Percentiles rank a stretch among this genome's conserved stretches.
Evolutionary conservation across 2,797 vertebrate species (phyloP).

Genomic region (Pampus argenteus): DNA sequence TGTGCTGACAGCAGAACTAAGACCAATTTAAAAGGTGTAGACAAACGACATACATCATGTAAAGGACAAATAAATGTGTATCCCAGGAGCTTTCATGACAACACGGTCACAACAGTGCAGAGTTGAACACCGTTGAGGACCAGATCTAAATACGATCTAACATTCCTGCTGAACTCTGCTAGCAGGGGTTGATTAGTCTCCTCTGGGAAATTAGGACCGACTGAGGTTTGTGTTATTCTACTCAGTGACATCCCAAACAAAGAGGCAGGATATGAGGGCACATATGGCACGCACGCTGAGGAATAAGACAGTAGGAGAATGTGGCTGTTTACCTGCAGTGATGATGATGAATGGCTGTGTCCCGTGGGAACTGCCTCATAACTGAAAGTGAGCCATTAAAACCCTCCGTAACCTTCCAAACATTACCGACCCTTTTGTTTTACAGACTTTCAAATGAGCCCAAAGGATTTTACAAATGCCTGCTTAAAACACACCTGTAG

Average conservation of each 20-base stretch:
- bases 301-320: slow-evolving; percentile 29
- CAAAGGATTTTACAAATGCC: background rate
- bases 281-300: slow-evolving; percentile 22
- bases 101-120: background rate
- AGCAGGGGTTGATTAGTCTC: slow-evolving; percentile 25
- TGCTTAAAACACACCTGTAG: background rate
- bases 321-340: slow-evolving; percentile 43
- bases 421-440: slow-evolving; percentile 1
- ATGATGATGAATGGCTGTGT: slow-evolving; percentile 46
- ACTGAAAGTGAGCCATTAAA: background rate
- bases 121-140: background rate
- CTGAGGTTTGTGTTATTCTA: slow-evolving; percentile 43
- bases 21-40: background rate
- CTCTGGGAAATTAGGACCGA: slow-evolving; percentile 27
- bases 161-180: slow-evolving; percentile 6
- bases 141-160: slow-evolving; percentile 10
- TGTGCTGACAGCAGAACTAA: background rate
- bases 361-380: slow-evolving; percentile 22
- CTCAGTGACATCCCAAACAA: slow-evolving; percentile 49
- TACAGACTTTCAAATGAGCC: background rate
- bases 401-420: slow-evolving; percentile 2
- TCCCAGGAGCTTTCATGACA: background rate
- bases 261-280: slow-evolving; percentile 32
- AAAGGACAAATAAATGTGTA: background rate
- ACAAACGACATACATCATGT: background rate